Percentiles rank a stretch among this genome's conserved stretches.
phyloP scores from a whole-genome alignment of 2,113 vertebrate genomes.

The Hippocampus abdominalis region DNA sequence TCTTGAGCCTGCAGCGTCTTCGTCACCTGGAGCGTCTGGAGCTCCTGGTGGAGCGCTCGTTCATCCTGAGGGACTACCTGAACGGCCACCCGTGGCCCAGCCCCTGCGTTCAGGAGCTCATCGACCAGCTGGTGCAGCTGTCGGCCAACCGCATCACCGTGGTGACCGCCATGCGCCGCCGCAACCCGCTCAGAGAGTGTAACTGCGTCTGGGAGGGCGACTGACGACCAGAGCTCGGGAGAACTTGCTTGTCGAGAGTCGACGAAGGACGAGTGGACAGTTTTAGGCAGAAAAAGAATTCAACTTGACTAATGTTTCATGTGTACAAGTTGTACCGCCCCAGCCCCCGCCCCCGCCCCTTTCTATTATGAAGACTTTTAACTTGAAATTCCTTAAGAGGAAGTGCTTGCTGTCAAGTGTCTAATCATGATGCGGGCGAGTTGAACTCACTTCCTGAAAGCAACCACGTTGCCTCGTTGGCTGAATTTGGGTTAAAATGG shows the following conservation, averaged over 20 bases:
- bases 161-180: constrained; percentile 47
- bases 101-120: constrained; percentile 47
- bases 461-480: too few species aligned
- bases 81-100: constrained; percentile 60
- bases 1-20: constrained; percentile 55
- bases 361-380: not conserved
- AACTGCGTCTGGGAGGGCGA: constrained; percentile 60
- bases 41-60: constrained; percentile 60
- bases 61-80: constrained; percentile 50
- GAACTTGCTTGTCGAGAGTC: too few species aligned
- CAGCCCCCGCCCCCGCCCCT: too few species aligned
- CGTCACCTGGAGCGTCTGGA: constrained; percentile 55
- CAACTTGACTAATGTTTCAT: too few species aligned
- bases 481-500: too few species aligned
- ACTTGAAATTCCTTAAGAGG: too few species aligned
- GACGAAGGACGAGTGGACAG: not conserved
- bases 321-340: too few species aligned
- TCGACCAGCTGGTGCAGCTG: constrained; percentile 44
- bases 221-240: constrained; percentile 6
- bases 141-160: constrained; percentile 50
- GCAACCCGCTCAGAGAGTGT: constrained; percentile 46
- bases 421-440: too few species aligned
- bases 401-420: too few species aligned
- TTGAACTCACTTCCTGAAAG: too few species aligned
- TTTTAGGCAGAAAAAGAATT: not conserved